Base-by-base conservation (phyloP, 2,797 vertebrate genomes). In the Alfaro cultratus region DNA sequence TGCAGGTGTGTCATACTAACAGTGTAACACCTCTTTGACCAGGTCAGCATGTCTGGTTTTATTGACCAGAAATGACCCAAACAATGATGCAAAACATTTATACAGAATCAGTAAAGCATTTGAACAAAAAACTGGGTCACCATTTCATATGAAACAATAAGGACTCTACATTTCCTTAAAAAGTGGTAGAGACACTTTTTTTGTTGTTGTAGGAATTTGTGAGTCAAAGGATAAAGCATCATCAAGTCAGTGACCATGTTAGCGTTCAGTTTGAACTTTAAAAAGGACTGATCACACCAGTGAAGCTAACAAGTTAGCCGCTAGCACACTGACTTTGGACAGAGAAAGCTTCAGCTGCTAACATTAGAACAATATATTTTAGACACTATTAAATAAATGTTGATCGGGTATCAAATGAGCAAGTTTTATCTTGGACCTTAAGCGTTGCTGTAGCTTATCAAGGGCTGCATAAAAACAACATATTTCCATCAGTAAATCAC, bases 381-480 rank as follows among this genome's bases (percentile, higher is more conserved):
- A 9, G 8, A 64, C n/a, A 73, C 21, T 41, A n/a, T 55, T 7
- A 41, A 41, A 13, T 36, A 43, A 74, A 16, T 55, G 21, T 43
- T 43, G 36, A 18, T 75, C 12, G 9, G 39, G 6, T 15, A 29
- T 39, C 49, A 57, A 78, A 77, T 78, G 43, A 76, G 77, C 55
- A 62, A 21, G 43, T 46, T 67, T 77, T 76, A 71, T 71, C 53
- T 60, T 57, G 76, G 62, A 75, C 80, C 77, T 16, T 74, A 41
- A 36, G 64, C 74, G 68, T 55, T 46, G 34, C 43, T 39, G 60
- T 39, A 70, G 78, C 57, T 45, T 75, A 41, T 73, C 64, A 68
- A 57, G 43, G 57, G 64, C 72, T 34, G 36, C 64, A 82, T 84
- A 83, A 91, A 77, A 84, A 26, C 84, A 78, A 74, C 80, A 79